A percentile compares a stretch with the other conserved stretches of the same genome.
phyloP scores from a whole-genome alignment of 30 jellyfish, hydroid and myxozoan genomes.

The Aurelia sp. region DNA sequence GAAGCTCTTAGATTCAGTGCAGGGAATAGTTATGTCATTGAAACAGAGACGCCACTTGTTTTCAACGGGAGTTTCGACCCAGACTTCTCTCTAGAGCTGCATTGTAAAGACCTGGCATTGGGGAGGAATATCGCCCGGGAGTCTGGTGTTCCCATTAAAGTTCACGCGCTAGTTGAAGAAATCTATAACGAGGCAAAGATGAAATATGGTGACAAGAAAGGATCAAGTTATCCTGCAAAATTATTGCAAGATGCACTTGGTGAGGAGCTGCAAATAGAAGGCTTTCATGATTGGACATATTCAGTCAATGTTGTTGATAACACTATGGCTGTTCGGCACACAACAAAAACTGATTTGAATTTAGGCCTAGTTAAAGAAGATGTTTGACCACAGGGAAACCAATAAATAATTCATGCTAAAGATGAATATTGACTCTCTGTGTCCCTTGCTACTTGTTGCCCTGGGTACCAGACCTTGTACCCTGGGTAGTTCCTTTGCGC shows the following conservation, averaged over 20 bases:
- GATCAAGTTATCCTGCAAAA: slow-evolving; percentile 65
- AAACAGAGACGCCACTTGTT: slow-evolving; percentile 70
- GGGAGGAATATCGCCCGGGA: slow-evolving; percentile 61
- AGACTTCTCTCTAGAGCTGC: slow-evolving; percentile 58
- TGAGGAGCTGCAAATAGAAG: slow-evolving; percentile 46
- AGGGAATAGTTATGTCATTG: slow-evolving; percentile 70
- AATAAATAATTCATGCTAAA: too few species aligned
- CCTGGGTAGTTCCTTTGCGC: too few species aligned
- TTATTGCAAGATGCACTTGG: slow-evolving; percentile 59
- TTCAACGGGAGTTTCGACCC: slow-evolving; percentile 68
- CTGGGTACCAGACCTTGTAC: too few species aligned
- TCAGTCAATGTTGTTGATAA: slow-evolving; percentile 42
- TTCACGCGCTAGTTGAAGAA: slow-evolving; percentile 56
- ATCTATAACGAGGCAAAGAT: slow-evolving; percentile 59
- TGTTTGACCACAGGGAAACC: neutral
- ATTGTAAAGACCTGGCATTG: slow-evolving; percentile 71
- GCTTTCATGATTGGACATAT: slow-evolving; percentile 73
- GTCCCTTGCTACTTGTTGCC: too few species aligned
- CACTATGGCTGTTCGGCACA: slow-evolving; percentile 58
- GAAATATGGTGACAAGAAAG: slow-evolving; percentile 56
- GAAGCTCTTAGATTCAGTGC: slow-evolving; percentile 65
- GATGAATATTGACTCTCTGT: too few species aligned
- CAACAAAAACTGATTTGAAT: slow-evolving; percentile 23
- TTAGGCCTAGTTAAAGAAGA: neutral
- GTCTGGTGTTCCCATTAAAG: slow-evolving; percentile 56